Evolutionary conservation across 2,888 invertebrate genomes (phyloP).

Genomic region (Xestia sexstrigata): DNA sequence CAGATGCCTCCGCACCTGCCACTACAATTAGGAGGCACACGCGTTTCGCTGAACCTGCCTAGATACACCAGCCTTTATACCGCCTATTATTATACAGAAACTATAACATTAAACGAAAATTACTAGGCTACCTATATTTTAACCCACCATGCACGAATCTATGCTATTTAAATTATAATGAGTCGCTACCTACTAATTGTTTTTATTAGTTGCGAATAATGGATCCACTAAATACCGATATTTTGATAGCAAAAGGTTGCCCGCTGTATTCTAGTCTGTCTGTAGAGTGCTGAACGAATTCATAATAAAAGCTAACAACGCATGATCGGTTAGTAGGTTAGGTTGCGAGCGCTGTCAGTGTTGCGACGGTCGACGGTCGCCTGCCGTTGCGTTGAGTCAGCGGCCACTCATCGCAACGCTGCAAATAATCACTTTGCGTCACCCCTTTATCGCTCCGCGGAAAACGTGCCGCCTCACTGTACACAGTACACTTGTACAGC

Average conservation of each 20-base stretch:
- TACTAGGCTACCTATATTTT: conserved; percentile 25
- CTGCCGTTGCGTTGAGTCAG: conserved; percentile 85
- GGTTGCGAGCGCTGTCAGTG: conserved; percentile 58
- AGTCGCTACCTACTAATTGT: conserved; percentile 3
- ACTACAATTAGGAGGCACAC: conserved; percentile 85
- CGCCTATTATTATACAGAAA: conserved; percentile 60
- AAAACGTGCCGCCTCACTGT: conserved; percentile 85
- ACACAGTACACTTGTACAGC: conserved; percentile 68
- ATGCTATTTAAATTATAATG: conserved; percentile 12
- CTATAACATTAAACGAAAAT: conserved; percentile 36
- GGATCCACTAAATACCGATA: conserved; percentile 19
- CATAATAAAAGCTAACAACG: conserved; percentile 57
- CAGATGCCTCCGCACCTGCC: conserved; percentile 89
- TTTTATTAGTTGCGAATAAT: conserved; percentile 17
- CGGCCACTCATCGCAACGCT: conserved; percentile 88
- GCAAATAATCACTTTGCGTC: conserved; percentile 90
- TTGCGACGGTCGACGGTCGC: conserved; percentile 63
- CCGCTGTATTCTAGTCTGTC: conserved; percentile 4
- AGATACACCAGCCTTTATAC: conserved; percentile 57
- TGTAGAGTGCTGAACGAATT: conserved; percentile 55
- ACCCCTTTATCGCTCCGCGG: conserved; percentile 87
- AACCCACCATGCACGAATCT: conserved; percentile 4
- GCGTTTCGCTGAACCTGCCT: conserved; percentile 76
- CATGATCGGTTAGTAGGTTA: conserved; percentile 67
- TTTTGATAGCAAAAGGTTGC: conserved; percentile 23